Evolutionary conservation across 1,140 invertebrate genomes (phyloP).

Genomic region (Phymorhynchus buccinoides): DNA sequence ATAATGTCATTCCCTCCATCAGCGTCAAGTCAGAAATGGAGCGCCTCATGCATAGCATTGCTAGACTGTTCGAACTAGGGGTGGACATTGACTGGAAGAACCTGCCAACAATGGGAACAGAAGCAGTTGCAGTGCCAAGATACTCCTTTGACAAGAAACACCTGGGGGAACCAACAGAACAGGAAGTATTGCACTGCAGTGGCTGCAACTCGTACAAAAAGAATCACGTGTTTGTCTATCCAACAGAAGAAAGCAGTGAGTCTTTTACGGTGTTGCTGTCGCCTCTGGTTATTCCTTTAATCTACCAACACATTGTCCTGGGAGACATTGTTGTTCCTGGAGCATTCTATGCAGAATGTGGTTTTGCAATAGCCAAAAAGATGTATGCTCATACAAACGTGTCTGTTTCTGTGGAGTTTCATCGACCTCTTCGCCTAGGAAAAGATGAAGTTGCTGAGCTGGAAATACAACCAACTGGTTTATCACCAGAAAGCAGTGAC

Average conservation of each 20-base stretch:
- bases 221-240: slow-evolving; percentile 27
- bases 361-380: slow-evolving; percentile 40
- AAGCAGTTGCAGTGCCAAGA: slow-evolving; percentile 38
- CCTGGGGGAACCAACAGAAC: not conserved
- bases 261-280: slow-evolving; percentile 33
- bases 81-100: slow-evolving; percentile 45
- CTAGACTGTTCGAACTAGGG: slow-evolving; percentile 36
- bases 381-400: not conserved
- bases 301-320: slow-evolving; percentile 46
- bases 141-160: slow-evolving; percentile 43
- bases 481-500: not conserved
- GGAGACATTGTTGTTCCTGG: slow-evolving; percentile 45
- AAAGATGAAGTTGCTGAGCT: not conserved
- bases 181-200: not conserved
- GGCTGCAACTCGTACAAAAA: not conserved
- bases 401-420: slow-evolving; percentile 36
- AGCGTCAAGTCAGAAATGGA: slow-evolving; percentile 42
- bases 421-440: not conserved
- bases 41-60: slow-evolving; percentile 32
- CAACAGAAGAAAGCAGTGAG: not conserved
- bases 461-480: not conserved
- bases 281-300: slow-evolving; percentile 13
- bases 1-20: slow-evolving; percentile 51
- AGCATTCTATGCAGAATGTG: slow-evolving; percentile 45
- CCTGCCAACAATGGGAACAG: slow-evolving; percentile 14